These are phyloP conservation scores for Mallotus villosus DNA, from an alignment of 2,797 vertebrate genomes.

Conservation along the genomic window DNA sequence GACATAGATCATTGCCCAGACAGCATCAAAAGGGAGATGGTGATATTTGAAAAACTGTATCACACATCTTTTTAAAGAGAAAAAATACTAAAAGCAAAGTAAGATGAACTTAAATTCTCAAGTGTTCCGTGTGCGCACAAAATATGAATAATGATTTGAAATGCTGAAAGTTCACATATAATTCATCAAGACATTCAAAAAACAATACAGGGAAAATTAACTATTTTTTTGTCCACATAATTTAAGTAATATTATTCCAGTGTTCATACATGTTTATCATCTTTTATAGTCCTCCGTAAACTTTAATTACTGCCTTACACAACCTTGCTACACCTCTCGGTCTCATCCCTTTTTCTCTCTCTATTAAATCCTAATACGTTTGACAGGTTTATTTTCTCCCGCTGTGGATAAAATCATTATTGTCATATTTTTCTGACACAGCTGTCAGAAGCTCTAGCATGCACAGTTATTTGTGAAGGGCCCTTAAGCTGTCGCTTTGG, in stretches of 20 bases:
- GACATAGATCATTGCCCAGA: no score
- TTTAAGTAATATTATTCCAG: constrained; percentile 2
- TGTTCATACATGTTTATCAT: not conserved
- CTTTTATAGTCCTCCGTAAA: not conserved
- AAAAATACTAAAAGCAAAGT: constrained; percentile 20
- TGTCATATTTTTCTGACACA: constrained; percentile 55
- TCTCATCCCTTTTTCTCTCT: constrained; percentile 12
- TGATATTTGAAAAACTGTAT: not conserved
- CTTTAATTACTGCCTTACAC: constrained; percentile 10
- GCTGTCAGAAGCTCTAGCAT: constrained; percentile 41
- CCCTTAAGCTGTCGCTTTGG: constrained; percentile 49
- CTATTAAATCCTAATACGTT: constrained; percentile 54
- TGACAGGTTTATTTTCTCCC: constrained; percentile 59
- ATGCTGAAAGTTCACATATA: not conserved
- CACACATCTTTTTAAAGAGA: constrained; percentile 17
- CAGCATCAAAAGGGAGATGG: no score
- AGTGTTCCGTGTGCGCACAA: not conserved
- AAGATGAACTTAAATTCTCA: not conserved
- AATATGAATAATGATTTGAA: constrained; percentile 11
- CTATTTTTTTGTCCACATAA: not conserved
- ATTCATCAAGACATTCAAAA: not conserved
- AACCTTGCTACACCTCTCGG: constrained; percentile 1
- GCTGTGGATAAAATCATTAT: constrained; percentile 61
- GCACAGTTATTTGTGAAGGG: constrained; percentile 48
- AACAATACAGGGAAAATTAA: not conserved